These are phyloP conservation scores for Parthenolecanium corni DNA, from an alignment of 2,888 invertebrate genomes.

Conservation along the genomic window DNA sequence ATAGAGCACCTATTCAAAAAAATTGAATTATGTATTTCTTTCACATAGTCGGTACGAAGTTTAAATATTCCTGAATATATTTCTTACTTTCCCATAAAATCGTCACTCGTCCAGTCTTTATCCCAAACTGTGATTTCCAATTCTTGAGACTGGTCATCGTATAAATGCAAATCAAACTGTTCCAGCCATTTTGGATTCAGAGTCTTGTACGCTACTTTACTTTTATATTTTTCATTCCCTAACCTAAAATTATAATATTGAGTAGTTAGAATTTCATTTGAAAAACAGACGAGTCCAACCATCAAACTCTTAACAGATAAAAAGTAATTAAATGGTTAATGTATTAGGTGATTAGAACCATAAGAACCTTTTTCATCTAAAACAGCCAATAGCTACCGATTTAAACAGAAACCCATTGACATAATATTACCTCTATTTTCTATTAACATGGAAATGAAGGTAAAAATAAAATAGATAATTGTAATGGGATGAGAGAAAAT, in stretches of 20 bases:
- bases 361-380: no score
- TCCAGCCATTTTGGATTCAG: slow-evolving; percentile 88
- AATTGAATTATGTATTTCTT: not conserved
- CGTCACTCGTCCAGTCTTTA: slow-evolving; percentile 73
- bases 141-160: slow-evolving; percentile 83
- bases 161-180: slow-evolving; percentile 92
- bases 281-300: no score
- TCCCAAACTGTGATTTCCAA: slow-evolving; percentile 88
- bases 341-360: no score
- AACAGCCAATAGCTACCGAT: no score
- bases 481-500: no score
- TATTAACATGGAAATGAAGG: no score
- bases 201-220: slow-evolving; percentile 75
- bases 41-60: not conserved
- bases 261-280: not conserved
- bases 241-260: slow-evolving; percentile 47
- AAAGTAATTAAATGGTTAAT: no score
- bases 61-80: not conserved
- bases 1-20: slow-evolving; percentile 15
- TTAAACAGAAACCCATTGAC: no score
- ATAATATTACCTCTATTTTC: no score
- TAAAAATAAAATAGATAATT: no score
- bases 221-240: slow-evolving; percentile 95
- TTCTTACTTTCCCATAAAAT: slow-evolving; percentile 65
- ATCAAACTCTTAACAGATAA: not conserved